Conservation (phyloP, 2,113 vertebrate genomes). For the Acanthisitta chloris region DNA sequence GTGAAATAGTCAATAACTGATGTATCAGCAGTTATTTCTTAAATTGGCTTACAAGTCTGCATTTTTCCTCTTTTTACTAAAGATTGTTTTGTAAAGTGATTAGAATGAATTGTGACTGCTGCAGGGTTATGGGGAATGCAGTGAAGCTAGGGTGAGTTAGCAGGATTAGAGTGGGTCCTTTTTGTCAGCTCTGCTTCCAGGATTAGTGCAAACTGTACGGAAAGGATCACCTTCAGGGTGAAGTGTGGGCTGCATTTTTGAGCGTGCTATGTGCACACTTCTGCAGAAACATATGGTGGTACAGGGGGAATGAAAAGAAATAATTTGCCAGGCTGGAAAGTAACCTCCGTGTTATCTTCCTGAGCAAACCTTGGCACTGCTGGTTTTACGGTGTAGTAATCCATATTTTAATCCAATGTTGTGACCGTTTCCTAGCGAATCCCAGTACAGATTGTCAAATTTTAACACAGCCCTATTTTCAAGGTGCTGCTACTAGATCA, state of each 20-base stretch:
- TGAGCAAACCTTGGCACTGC: slow-evolving; percentile 30
- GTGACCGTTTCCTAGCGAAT: background rate
- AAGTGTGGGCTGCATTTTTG: background rate
- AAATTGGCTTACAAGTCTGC: slow-evolving; percentile 94
- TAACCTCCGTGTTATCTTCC: background rate
- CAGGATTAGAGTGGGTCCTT: slow-evolving; percentile 53
- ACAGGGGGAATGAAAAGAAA: slow-evolving; percentile 1
- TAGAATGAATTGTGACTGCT: slow-evolving; percentile 83
- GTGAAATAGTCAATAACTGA: slow-evolving; percentile 95
- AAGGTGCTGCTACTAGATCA: slow-evolving; percentile 27
- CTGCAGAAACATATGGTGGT: background rate
- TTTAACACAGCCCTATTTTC: slow-evolving; percentile 16
- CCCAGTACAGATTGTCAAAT: background rate
- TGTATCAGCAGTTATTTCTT: slow-evolving; percentile 98
- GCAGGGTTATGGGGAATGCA: slow-evolving; percentile 75
- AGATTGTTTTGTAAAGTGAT: slow-evolving; percentile 86
- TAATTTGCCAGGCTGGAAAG: background rate
- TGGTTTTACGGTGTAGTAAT: background rate
- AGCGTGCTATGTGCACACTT: background rate
- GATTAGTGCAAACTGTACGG: slow-evolving; percentile 23
- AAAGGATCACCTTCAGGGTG: slow-evolving; percentile 43
- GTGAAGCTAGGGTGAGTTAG: slow-evolving; percentile 67
- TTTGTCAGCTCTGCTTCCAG: slow-evolving; percentile 37
- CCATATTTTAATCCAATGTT: slow-evolving; percentile 30
- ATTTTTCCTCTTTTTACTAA: slow-evolving; percentile 80